These are phyloP conservation scores for Protosalanx chinensis DNA, from an alignment of 2,797 vertebrate species.

Conservation along the genomic window DNA sequence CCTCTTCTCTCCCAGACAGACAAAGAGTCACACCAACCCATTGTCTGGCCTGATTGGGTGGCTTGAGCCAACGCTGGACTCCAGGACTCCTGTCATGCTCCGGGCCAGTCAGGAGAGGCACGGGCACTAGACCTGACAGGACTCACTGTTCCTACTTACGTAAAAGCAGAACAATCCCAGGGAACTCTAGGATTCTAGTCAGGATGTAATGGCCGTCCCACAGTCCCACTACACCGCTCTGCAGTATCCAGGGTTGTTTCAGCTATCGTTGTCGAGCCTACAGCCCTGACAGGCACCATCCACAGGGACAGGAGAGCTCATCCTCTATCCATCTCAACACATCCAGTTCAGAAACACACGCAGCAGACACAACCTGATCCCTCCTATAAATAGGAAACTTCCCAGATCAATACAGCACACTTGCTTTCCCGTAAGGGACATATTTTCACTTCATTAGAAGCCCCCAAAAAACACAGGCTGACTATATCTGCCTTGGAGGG, in stretches of 20 bases:
- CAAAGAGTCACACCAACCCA: background rate
- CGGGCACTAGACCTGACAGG: background rate
- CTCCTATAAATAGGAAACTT: background rate
- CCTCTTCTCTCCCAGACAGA: background rate
- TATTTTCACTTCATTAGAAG: slow-evolving; percentile 15
- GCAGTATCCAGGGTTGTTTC: slow-evolving; percentile 10
- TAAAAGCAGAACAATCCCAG: slow-evolving; percentile 31
- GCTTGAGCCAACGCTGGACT: background rate
- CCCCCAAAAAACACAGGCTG: slow-evolving; percentile 11
- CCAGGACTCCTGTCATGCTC: slow-evolving; percentile 7
- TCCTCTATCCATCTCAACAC: background rate
- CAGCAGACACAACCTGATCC: background rate
- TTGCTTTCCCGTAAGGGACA: slow-evolving; percentile 36
- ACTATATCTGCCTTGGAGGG: slow-evolving; percentile 28
- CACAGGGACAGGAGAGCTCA: background rate
- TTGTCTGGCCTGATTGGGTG: background rate
- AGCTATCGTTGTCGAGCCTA: background rate
- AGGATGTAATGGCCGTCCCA: too few relatives aligned
- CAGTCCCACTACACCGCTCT: slow-evolving; percentile 32
- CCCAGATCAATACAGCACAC: background rate
- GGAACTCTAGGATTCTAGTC: slow-evolving; percentile 13
- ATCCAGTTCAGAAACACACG: background rate
- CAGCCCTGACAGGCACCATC: background rate
- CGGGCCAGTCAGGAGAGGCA: slow-evolving; percentile 24
- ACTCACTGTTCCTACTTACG: slow-evolving; percentile 25